Percentiles rank a stretch among this genome's conserved stretches.
Conservation (phyloP, 92 coral and sea anemone species). For the Porites cylindrica region DNA sequence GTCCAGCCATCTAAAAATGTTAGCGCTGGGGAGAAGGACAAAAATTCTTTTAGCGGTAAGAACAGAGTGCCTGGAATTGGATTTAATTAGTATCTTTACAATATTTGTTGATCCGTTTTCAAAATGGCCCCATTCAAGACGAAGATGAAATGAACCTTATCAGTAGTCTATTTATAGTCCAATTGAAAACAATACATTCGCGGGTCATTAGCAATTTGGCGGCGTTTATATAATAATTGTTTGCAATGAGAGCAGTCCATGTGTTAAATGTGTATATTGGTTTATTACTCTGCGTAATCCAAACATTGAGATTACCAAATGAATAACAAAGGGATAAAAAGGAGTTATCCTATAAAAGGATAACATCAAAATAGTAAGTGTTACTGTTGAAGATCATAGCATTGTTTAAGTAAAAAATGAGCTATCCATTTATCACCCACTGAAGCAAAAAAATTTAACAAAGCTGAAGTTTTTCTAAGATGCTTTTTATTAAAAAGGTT, state of each 20-base stretch:
- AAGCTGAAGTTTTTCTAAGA: not conserved
- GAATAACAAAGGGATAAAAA: constrained; percentile 59
- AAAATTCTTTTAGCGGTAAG: not conserved
- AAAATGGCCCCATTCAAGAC: constrained; percentile 45
- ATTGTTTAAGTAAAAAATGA: not conserved
- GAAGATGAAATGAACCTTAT: constrained; percentile 34
- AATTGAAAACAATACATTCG: constrained; percentile 65
- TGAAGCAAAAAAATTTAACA: not conserved
- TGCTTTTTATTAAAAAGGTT: not conserved
- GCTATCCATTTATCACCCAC: not conserved
- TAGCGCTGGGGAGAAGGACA: not conserved
- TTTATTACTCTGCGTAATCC: constrained; percentile 61
- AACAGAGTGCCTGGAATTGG: not conserved
- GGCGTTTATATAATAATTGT: constrained; percentile 78
- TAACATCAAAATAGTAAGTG: constrained; percentile 49
- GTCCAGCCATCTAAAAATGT: constrained; percentile 35
- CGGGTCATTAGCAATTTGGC: constrained; percentile 73
- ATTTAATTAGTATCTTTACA: constrained; percentile 44
- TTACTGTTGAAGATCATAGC: not conserved
- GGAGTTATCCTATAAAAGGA: constrained; percentile 53
- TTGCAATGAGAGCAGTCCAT: constrained; percentile 62
- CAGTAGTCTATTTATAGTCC: constrained; percentile 74
- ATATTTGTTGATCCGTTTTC: constrained; percentile 38
- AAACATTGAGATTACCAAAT: constrained; percentile 71
- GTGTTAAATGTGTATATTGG: constrained; percentile 67